Conservation (phyloP, 2,797 vertebrate genomes). For the Falco cherrug region DNA sequence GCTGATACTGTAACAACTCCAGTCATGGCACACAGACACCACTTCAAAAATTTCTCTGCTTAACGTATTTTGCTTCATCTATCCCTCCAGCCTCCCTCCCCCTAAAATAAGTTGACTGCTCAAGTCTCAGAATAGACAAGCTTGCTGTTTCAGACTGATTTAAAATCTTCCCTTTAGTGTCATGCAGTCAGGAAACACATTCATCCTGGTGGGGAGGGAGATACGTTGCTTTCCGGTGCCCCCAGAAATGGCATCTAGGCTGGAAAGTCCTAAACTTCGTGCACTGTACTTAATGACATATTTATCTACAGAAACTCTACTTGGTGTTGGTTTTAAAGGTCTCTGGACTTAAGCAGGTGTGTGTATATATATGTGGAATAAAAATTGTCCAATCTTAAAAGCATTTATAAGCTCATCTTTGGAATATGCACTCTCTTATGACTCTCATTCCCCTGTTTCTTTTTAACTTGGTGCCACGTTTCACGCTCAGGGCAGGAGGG, state of each 20-base stretch:
- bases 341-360: neutral
- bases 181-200: neutral
- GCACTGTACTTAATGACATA: neutral
- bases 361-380: neutral
- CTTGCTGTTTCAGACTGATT: neutral
- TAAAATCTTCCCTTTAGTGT: conserved; percentile 31
- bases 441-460: neutral
- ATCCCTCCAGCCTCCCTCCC: neutral
- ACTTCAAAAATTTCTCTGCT: neutral
- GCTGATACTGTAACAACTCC: neutral
- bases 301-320: neutral
- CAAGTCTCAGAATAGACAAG: neutral
- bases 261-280: neutral
- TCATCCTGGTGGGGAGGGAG: conserved; percentile 22
- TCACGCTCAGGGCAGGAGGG: neutral
- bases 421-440: neutral
- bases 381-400: neutral
- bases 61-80: neutral
- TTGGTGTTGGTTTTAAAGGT: neutral
- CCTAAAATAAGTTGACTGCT: neutral
- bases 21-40: neutral
- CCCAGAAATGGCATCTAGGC: neutral
- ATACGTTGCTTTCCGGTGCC: conserved; percentile 6
- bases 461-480: neutral
- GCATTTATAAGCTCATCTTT: neutral